These are phyloP conservation scores for Heptranchias perlo DNA, from an alignment of 2,113 vertebrate genomes.

Conservation along the genomic window DNA sequence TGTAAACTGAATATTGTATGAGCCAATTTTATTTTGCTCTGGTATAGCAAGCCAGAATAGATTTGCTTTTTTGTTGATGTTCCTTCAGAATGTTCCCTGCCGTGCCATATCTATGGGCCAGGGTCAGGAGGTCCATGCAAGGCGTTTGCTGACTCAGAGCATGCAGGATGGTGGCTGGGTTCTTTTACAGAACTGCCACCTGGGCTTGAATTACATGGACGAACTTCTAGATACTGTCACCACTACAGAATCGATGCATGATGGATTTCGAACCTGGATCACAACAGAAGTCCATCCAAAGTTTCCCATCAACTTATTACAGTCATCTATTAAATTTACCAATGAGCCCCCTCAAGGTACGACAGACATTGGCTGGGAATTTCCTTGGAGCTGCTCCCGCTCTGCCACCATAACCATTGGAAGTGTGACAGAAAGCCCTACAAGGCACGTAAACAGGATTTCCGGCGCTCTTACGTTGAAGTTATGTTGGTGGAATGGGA, in stretches of 20 bases:
- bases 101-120: conserved; percentile 75
- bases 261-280: conserved; percentile 68
- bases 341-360: conserved; percentile 76
- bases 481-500: neutral
- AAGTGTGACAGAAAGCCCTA: neutral
- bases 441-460: neutral
- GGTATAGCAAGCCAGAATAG: neutral
- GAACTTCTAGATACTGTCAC: conserved; percentile 67
- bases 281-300: conserved; percentile 67
- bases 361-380: conserved; percentile 4
- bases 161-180: conserved; percentile 75
- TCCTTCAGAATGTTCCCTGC: conserved; percentile 59
- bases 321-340: conserved; percentile 77
- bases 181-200: conserved; percentile 78
- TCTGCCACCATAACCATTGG: neutral
- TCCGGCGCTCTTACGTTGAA: neutral
- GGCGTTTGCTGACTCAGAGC: conserved; percentile 63
- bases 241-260: conserved; percentile 50
- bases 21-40: neutral
- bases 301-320: conserved; percentile 74
- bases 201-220: conserved; percentile 70
- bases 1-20: neutral
- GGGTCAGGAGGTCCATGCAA: conserved; percentile 73
- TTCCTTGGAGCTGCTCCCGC: neutral
- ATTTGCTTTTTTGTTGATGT: neutral